Evolutionary conservation across 2,888 invertebrate genomes (phyloP).

Genomic region (Lasioglossum marginatum): DNA sequence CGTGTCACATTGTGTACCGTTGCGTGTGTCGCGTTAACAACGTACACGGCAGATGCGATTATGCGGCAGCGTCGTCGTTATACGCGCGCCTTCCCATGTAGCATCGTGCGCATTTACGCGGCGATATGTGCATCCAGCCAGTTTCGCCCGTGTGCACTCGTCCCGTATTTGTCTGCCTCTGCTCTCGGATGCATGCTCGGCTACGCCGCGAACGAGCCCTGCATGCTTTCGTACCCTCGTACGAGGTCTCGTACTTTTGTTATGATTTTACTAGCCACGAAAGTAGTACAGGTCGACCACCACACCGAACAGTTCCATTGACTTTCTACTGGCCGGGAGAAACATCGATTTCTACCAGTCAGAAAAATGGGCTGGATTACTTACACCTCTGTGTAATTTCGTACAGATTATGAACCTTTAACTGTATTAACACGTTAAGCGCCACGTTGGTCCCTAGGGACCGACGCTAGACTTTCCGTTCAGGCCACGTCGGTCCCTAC

Average conservation of each 20-base stretch:
- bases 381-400: neutral
- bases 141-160: conserved; percentile 11
- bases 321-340: neutral
- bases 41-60: conserved; percentile 32
- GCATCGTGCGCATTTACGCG: conserved; percentile 12
- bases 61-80: conserved; percentile 35
- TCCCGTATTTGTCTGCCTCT: conserved; percentile 8
- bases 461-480: too few relatives aligned
- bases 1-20: conserved; percentile 50
- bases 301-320: neutral
- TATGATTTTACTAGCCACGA: neutral
- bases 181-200: neutral
- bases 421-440: too few relatives aligned
- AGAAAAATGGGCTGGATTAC: neutral
- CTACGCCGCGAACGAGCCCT: neutral
- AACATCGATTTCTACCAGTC: neutral
- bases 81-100: neutral
- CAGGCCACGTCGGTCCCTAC: too few relatives aligned
- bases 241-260: neutral
- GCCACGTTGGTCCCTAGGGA: too few relatives aligned
- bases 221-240: neutral
- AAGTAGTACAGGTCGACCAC: neutral
- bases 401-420: too few relatives aligned
- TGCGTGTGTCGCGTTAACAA: conserved; percentile 50
- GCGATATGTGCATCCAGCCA: conserved; percentile 13